A percentile compares a stretch with the other conserved stretches of the same genome.
These are phyloP conservation scores for Choristoneura rosaceana DNA, from an alignment of 2,888 invertebrate genomes.

Conservation along the genomic window DNA sequence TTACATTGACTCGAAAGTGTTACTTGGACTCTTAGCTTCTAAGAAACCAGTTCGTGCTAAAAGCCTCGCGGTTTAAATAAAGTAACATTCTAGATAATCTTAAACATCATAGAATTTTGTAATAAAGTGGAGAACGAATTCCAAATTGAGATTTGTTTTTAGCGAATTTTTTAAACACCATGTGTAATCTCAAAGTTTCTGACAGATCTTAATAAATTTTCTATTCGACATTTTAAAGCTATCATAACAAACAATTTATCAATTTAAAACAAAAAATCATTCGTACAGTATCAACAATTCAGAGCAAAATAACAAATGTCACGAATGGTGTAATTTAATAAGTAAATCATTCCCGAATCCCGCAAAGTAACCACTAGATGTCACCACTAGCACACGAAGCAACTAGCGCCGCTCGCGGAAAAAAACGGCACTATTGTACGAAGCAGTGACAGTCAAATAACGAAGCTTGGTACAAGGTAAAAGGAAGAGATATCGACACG, in stretches of 20 bases:
- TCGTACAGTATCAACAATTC: not conserved
- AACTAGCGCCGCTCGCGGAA: not conserved
- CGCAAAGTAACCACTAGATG: constrained; percentile 10
- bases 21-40: too few species aligned
- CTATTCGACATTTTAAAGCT: not conserved
- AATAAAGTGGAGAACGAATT: constrained; percentile 5
- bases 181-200: not conserved
- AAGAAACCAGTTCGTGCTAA: not conserved
- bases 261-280: not conserved
- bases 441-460: not conserved
- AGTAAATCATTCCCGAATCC: not conserved
- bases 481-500: too few species aligned
- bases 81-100: not conserved
- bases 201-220: not conserved
- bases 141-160: not conserved
- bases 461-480: too few species aligned
- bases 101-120: not conserved
- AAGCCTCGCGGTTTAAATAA: not conserved
- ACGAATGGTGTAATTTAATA: not conserved
- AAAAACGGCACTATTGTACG: not conserved
- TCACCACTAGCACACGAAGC: not conserved
- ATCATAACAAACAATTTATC: not conserved
- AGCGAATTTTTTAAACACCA: not conserved
- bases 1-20: too few species aligned
- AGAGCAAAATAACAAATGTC: not conserved